These are phyloP conservation scores for Hypomesus transpacificus DNA, from an alignment of 2,113 vertebrate species.

Conservation along the genomic window DNA sequence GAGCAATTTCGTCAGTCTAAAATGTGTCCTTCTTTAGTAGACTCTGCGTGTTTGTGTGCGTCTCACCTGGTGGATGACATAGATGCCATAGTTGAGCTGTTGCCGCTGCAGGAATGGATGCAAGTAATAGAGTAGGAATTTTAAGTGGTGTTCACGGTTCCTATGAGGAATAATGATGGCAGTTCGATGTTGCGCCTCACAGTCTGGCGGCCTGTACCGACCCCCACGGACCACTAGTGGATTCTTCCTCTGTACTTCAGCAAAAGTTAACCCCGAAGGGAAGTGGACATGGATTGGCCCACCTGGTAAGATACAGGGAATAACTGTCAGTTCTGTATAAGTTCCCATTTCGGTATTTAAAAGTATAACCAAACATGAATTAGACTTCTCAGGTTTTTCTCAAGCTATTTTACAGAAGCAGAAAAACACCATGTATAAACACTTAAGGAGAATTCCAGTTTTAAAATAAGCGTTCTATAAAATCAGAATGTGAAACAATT, in stretches of 20 bases:
- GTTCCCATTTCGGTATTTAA: too few species aligned
- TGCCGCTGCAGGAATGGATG: slow-evolving; percentile 79
- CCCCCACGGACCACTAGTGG: slow-evolving; percentile 72
- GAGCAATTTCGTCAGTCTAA: neutral
- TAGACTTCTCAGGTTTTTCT: too few species aligned
- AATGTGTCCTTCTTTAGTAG: neutral
- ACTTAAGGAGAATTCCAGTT: too few species aligned
- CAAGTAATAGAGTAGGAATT: slow-evolving; percentile 77
- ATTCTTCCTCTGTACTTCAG: slow-evolving; percentile 69
- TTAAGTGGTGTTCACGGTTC: slow-evolving; percentile 73
- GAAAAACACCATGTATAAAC: too few species aligned
- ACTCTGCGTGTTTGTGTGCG: neutral
- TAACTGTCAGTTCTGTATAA: neutral
- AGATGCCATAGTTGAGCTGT: slow-evolving; percentile 77
- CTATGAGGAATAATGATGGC: slow-evolving; percentile 78
- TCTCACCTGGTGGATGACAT: slow-evolving; percentile 78
- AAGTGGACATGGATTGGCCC: slow-evolving; percentile 77
- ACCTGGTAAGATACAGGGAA: slow-evolving; percentile 40
- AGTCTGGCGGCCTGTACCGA: slow-evolving; percentile 74
- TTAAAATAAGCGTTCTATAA: too few species aligned
- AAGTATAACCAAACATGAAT: too few species aligned
- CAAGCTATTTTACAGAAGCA: too few species aligned
- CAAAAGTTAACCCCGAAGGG: slow-evolving; percentile 66
- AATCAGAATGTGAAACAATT: too few species aligned
- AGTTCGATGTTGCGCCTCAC: slow-evolving; percentile 66